phyloP scores from a whole-genome alignment of 2,113 vertebrate species.

The Motacilla alba region DNA sequence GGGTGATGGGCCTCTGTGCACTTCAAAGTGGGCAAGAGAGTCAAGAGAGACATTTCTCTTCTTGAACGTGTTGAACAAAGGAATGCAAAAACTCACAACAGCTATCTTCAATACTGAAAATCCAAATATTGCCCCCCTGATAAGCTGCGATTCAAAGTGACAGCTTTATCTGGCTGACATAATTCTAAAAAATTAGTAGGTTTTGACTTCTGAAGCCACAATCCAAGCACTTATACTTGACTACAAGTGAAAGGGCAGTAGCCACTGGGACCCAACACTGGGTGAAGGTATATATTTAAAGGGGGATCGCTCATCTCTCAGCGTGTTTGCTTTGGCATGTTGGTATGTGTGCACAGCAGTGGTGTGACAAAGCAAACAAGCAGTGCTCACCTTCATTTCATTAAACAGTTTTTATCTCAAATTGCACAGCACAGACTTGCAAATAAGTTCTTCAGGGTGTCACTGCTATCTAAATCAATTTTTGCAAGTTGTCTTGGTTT shows the following conservation, averaged over 20 bases:
- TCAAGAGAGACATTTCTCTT: not conserved
- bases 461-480: slow-evolving; percentile 18
- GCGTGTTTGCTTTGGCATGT: not conserved
- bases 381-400: not conserved
- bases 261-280: not conserved
- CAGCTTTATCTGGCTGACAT: not conserved
- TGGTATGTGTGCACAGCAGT: not conserved
- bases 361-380: not conserved
- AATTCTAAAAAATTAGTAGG: not conserved
- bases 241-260: not conserved
- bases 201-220: not conserved
- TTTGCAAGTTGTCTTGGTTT: slow-evolving; percentile 40
- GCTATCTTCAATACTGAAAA: slow-evolving; percentile 19
- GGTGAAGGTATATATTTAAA: not conserved
- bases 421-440: slow-evolving; percentile 32
- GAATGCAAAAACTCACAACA: slow-evolving; percentile 38
- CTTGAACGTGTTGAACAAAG: slow-evolving; percentile 36
- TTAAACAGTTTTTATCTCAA: slow-evolving; percentile 10
- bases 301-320: not conserved
- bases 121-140: not conserved
- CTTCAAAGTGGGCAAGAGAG: not conserved
- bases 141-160: not conserved
- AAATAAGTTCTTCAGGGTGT: slow-evolving; percentile 41
- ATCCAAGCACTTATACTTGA: not conserved
- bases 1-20: not conserved